phyloP scores from a whole-genome alignment of 2,888 invertebrate genomes.

The Apoda limacodes region DNA sequence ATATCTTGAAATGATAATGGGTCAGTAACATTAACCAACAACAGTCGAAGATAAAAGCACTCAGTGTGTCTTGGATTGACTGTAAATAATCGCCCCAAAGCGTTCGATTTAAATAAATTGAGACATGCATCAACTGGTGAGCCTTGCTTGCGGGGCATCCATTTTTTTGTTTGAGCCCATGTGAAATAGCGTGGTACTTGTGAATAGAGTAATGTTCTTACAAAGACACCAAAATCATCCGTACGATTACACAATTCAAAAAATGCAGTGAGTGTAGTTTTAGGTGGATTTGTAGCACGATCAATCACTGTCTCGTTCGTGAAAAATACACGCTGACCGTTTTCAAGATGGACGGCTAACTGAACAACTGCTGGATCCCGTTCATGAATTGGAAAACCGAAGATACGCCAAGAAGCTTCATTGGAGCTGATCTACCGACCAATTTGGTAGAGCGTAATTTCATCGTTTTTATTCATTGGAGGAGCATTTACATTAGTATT shows the following conservation, averaged over 20 bases:
- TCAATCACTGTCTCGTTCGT: constrained; percentile 19
- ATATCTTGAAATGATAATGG: constrained; percentile 15
- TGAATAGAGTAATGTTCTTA: constrained; percentile 12
- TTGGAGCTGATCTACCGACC: constrained; percentile 9
- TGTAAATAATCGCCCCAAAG: constrained; percentile 21
- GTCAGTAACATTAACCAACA: constrained; percentile 21
- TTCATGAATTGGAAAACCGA: constrained; percentile 17
- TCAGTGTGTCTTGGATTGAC: constrained; percentile 20
- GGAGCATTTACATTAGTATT: constrained; percentile 12
- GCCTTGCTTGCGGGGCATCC: constrained; percentile 18
- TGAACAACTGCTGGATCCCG: constrained; percentile 16
- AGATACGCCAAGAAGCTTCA: constrained; percentile 16
- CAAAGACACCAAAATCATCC: constrained; percentile 15
- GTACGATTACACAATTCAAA: constrained; percentile 16
- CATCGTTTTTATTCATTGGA: constrained; percentile 9
- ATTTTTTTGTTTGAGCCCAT: constrained; percentile 15
- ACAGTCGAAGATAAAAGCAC: constrained; percentile 23
- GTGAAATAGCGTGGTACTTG: constrained; percentile 17
- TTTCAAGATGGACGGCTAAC: constrained; percentile 17
- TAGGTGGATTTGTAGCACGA: constrained; percentile 20
- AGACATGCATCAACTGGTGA: constrained; percentile 14
- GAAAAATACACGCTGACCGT: constrained; percentile 18
- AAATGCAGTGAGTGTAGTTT: constrained; percentile 25
- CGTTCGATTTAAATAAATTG: constrained; percentile 18
- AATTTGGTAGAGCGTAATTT: constrained; percentile 9